Base-by-base conservation (phyloP, 2,888 invertebrate species). In the Amphimallon solstitiale region DNA sequence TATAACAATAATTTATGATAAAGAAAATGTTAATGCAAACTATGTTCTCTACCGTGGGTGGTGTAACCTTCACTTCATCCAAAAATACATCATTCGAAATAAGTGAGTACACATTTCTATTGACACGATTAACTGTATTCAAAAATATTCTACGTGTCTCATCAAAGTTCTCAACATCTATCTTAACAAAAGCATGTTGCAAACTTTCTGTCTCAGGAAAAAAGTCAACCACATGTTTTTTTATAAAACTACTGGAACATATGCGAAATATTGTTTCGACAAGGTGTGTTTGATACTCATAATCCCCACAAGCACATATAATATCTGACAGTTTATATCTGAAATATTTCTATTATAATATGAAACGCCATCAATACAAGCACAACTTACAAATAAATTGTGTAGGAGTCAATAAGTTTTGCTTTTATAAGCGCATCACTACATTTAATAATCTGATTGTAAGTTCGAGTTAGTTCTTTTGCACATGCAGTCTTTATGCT, bases 211-310 rank as follows among this genome's bases (percentile, higher is more conserved):
- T 38, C 5, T 14, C 56, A 19, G 64, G 64, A 38, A 64, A 64
- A 56, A 56, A 51, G 1, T 56, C 64, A 46, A 19, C 9, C 4
- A 38, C 56, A 9, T 46, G 12, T 43, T 29, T 19, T n/a, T 35
- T 56, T 17, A 64, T 56, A 19, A 45, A 19, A 35, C 35, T 7
- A 2, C 10, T 35, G 2, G 45, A 37, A 15, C 64, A 56, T 46
- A 64, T 17, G 45, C 56, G 52, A 34, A 63, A 56, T 45, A 64
- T 56, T 12, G 56, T 64, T 54, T 64, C 64, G 1, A 64, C 10
- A 3, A 63, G 21, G 29, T 7, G n/a, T 21, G 45, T 46, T 64
- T 64, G 64, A 38, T 64, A 64, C 46, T 64, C 64, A 46, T 54
- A 64, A 37, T 64, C 64, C 46, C 64, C 64, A 56, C 64, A 64